A percentile compares a stretch with the other conserved stretches of the same genome.
These are phyloP conservation scores for Cygnus olor DNA, from an alignment of 2,797 vertebrate genomes.

Conservation along the genomic window DNA sequence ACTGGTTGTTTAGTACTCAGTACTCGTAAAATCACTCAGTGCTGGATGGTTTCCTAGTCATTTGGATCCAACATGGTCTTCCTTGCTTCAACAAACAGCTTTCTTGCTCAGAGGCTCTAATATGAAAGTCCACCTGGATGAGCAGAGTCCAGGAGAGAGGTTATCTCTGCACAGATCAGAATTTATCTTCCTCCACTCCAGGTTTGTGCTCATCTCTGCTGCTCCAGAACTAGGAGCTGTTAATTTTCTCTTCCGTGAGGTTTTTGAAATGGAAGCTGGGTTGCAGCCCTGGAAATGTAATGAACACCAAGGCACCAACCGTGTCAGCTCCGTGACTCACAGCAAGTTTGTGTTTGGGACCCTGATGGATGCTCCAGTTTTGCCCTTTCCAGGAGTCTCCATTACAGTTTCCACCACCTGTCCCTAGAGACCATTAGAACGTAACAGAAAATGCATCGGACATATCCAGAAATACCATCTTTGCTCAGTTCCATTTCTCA, in stretches of 20 bases:
- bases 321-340: not conserved
- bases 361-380: not conserved
- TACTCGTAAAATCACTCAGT: not conserved
- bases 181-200: accelerated
- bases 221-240: not conserved
- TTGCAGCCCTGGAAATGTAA: not conserved
- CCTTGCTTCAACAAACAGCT: not conserved
- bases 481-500: not conserved
- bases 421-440: not conserved
- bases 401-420: not conserved
- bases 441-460: not conserved
- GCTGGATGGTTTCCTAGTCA: not conserved
- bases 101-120: not conserved
- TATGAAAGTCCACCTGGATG: not conserved
- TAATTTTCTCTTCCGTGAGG: not conserved
- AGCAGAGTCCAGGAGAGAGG: not conserved
- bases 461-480: not conserved
- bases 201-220: not conserved
- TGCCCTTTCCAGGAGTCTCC: not conserved
- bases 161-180: not conserved
- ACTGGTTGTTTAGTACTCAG: accelerated
- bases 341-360: not conserved
- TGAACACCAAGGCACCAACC: not conserved
- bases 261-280: not conserved
- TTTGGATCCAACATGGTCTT: not conserved